Percentiles rank a stretch among this genome's conserved stretches.
phyloP scores from a whole-genome alignment of 2,113 vertebrate species.

The Toxotes chatareus region DNA sequence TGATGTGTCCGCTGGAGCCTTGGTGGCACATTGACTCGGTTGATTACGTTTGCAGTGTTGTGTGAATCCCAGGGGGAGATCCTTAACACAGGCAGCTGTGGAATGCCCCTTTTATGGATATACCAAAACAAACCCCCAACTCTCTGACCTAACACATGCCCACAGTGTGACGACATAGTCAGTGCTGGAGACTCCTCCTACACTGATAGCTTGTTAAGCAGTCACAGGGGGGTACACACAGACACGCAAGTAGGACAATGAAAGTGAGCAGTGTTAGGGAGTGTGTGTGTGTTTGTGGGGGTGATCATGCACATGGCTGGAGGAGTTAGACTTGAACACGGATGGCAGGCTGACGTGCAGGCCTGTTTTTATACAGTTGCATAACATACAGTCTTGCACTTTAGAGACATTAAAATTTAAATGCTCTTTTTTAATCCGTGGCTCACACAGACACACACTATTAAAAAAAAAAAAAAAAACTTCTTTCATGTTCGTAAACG shows the following conservation, averaged over 20 bases:
- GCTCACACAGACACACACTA: conserved; percentile 38
- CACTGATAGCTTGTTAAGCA: conserved; percentile 51
- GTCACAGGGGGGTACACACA: conserved; percentile 41
- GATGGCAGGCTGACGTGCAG: conserved; percentile 63
- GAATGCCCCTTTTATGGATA: conserved; percentile 52
- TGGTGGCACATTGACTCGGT: conserved; percentile 61
- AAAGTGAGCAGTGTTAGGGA: conserved; percentile 26
- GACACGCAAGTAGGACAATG: conserved; percentile 43
- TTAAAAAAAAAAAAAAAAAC: background rate
- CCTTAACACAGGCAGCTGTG: conserved; percentile 60
- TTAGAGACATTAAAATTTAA: conserved; percentile 82
- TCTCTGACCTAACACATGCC: conserved; percentile 45
- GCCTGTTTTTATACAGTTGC: conserved; percentile 74
- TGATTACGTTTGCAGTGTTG: conserved; percentile 65
- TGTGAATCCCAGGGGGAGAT: conserved; percentile 71
- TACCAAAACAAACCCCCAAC: conserved; percentile 44
- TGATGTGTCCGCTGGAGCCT: conserved; percentile 49
- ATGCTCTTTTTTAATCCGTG: conserved; percentile 78
- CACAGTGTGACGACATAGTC: conserved; percentile 31
- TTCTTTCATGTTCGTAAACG: conserved; percentile 52
- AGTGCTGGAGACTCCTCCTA: conserved; percentile 40
- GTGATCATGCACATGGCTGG: conserved; percentile 62
- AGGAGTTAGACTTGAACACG: conserved; percentile 68
- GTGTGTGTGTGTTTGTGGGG: conserved; percentile 35
- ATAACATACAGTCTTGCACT: conserved; percentile 82